phyloP scores from a whole-genome alignment of 2,797 vertebrate genomes.

The Rhinella marina region DNA sequence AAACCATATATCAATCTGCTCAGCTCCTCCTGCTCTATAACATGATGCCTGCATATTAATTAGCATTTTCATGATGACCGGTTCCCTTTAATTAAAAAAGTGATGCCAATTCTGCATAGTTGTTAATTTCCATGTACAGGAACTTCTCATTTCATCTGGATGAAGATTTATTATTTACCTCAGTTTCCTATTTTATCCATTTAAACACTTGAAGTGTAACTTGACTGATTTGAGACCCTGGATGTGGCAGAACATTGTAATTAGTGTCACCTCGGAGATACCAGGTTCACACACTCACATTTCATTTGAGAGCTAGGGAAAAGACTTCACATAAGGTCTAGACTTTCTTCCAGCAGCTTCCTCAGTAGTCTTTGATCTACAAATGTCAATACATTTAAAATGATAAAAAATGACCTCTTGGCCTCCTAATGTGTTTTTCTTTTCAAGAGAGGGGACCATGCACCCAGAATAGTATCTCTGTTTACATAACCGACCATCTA shows the following conservation, averaged over 20 bases:
- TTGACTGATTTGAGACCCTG: conserved; percentile 4
- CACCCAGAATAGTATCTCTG: conserved; percentile 58
- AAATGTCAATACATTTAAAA: conserved; percentile 62
- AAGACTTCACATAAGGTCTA: conserved; percentile 55
- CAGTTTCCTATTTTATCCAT: not conserved
- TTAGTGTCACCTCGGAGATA: conserved; percentile 40
- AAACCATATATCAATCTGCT: too few species aligned
- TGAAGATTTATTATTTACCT: not conserved
- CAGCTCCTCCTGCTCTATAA: too few species aligned
- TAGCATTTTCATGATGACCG: too few species aligned
- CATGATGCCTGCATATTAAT: too few species aligned
- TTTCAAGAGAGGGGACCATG: conserved; percentile 54
- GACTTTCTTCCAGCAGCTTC: conserved; percentile 60
- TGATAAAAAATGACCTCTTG: conserved; percentile 63
- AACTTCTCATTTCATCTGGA: too few species aligned
- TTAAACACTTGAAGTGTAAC: not conserved
- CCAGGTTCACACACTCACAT: conserved; percentile 28
- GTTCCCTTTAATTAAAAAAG: too few species aligned
- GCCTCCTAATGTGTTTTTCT: conserved; percentile 62
- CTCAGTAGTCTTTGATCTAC: conserved; percentile 63
- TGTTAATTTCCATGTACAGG: too few species aligned
- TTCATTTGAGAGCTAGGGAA: conserved; percentile 20
- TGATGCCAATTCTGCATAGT: too few species aligned
- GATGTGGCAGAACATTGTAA: conserved; percentile 27
- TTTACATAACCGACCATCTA: conserved; percentile 56